phyloP scores from a whole-genome alignment of 2,888 invertebrate species.

The Caenorhabditis imperialis region DNA sequence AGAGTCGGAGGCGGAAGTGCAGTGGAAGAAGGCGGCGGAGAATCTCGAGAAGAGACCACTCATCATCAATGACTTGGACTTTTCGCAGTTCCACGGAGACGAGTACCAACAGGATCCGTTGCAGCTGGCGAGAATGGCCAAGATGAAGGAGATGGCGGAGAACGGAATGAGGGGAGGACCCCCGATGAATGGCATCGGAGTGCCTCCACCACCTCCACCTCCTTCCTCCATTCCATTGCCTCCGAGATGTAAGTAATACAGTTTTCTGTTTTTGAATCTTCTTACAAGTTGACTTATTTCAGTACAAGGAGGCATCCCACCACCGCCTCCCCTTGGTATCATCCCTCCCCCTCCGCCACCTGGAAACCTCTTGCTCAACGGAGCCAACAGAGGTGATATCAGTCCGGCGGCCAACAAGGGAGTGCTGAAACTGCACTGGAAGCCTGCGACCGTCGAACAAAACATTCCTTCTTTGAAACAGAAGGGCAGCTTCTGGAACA shows the following conservation, averaged over 20 bases:
- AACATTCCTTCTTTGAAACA: slow-evolving; percentile 73
- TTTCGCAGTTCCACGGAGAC: slow-evolving; percentile 90
- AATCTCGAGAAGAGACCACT: slow-evolving; percentile 81
- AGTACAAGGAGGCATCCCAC: slow-evolving; percentile 60
- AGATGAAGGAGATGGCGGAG: slow-evolving; percentile 43
- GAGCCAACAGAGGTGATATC: slow-evolving; percentile 68
- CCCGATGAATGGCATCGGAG: slow-evolving; percentile 34
- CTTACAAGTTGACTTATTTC: slow-evolving; percentile 25
- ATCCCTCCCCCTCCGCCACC: slow-evolving; percentile 72
- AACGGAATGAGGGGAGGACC: slow-evolving; percentile 43
- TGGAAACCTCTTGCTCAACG: slow-evolving; percentile 76
- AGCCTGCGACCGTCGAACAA: slow-evolving; percentile 83
- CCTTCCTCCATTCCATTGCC: slow-evolving; percentile 65
- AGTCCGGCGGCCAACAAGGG: slow-evolving; percentile 77
- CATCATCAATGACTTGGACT: slow-evolving; percentile 92
- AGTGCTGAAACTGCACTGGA: slow-evolving; percentile 94
- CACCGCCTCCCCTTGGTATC: slow-evolving; percentile 77
- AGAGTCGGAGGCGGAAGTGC: slow-evolving; percentile 84
- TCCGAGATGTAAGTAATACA: slow-evolving; percentile 61
- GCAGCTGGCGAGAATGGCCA: slow-evolving; percentile 59
- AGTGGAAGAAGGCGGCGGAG: slow-evolving; percentile 88
- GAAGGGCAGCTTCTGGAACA: slow-evolving; percentile 87
- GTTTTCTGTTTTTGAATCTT: slow-evolving; percentile 3
- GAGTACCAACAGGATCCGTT: slow-evolving; percentile 84
- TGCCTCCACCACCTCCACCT: slow-evolving; percentile 68